Evolutionary conservation across 2,888 invertebrate species (phyloP).

Genomic region (Griposia aprilina): DNA sequence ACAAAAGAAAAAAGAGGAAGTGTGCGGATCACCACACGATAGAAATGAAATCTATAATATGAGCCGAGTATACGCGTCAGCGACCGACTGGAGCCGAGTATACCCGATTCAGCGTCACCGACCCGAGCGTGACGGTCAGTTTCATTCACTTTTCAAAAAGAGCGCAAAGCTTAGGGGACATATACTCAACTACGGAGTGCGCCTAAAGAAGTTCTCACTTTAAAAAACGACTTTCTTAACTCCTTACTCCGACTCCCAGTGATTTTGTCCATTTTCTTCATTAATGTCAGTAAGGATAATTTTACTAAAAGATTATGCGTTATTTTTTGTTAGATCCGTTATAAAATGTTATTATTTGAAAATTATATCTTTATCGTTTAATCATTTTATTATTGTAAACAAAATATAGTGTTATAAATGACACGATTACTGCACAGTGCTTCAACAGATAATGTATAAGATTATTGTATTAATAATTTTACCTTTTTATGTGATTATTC

Average conservation of each 20-base stretch:
- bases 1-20: background rate
- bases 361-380: background rate
- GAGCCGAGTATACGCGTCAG: background rate
- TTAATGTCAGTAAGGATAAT: background rate
- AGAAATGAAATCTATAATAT: background rate
- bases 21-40: background rate
- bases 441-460: background rate
- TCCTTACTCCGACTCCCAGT: background rate
- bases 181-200: no score
- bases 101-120: background rate
- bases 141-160: background rate
- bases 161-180: no score
- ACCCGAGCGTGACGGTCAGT: background rate
- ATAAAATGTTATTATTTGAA: slow-evolving; percentile 6
- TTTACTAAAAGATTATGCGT: background rate
- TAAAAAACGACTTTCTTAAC: no score
- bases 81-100: background rate
- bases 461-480: slow-evolving; percentile 7
- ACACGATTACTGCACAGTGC: background rate
- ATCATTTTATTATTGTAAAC: slow-evolving; percentile 1
- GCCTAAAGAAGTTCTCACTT: background rate
- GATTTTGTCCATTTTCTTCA: background rate
- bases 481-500: background rate
- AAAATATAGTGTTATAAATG: background rate
- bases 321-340: background rate